Base-by-base conservation (phyloP, 2,888 invertebrate species). In the Drosophila algonquin region DNA sequence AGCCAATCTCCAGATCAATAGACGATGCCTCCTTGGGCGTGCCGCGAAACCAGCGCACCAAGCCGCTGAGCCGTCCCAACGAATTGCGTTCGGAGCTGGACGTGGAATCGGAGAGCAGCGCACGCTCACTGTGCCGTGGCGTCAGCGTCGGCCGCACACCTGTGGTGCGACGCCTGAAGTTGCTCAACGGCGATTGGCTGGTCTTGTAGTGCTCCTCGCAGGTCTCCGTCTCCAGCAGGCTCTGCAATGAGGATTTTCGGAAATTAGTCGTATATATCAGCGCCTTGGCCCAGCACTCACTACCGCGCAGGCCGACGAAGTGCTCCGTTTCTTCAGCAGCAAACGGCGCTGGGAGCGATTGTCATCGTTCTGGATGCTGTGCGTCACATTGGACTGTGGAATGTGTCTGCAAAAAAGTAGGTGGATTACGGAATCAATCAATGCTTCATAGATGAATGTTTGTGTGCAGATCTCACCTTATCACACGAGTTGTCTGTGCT, bases 221-320 rank as follows among this genome's bases (percentile, higher is more conserved):
- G 0, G 94, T 93, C 79, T 97, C 97, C 0, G 96, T 96, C 89
- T 97, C 97, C 63, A 97, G 91, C 3, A 97, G 93, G 91, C 97
- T 97, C 96, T 97, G 92, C n/a, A 91, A 75, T 2, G 6, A 24
- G 6, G 10, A 46, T 32, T 44, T 2, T 1, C 0, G 1, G n/a
- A 1, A 10, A 48, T 57, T 14, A 57, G 32, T 47, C 7, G 10
- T 16, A 4, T 1, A 18, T 32, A 21, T n/a, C 46, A 30, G 57
- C n/a, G 47, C 18, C 32, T n/a, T 47, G 16, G 1, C 10, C n/a
- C n/a, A 12, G 8, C 51, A 72, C 88, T 90, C 93, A 94, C 93
- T 92, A 96, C 96, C 60, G 97, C 96, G 80, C 97, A 97, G 14
- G 97, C 96, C 0, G 97, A 97, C 0, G 97, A 97, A 1, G 97